A percentile compares a stretch with the other conserved stretches of the same genome.
These are phyloP conservation scores for Chlorodrepanis virens DNA, from an alignment of 2,113 vertebrate genomes.

Conservation along the genomic window DNA sequence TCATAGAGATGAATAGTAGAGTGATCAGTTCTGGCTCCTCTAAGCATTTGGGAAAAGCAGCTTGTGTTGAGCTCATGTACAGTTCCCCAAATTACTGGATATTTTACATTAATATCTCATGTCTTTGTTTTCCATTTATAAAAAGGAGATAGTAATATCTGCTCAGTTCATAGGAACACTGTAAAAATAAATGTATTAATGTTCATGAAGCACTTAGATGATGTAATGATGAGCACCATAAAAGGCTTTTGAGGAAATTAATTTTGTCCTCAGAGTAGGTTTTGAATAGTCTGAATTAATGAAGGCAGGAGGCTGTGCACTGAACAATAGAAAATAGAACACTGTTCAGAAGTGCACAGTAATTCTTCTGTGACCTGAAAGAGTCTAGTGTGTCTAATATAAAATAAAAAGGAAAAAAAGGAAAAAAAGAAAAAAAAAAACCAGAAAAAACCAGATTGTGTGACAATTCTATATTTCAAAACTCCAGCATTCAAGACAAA, in stretches of 20 bases:
- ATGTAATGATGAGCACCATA: neutral
- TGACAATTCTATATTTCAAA: neutral
- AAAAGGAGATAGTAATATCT: neutral
- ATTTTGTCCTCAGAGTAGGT: neutral
- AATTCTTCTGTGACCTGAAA: neutral
- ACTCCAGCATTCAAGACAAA: neutral
- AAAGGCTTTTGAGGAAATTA: conserved; percentile 37
- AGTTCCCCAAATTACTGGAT: neutral
- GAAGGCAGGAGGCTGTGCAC: neutral
- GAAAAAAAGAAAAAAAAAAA: neutral
- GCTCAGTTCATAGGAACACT: neutral
- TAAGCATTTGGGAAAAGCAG: neutral
- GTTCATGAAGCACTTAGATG: neutral
- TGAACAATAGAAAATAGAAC: neutral
- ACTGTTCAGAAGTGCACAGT: neutral
- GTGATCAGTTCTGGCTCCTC: neutral
- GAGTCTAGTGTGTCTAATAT: neutral
- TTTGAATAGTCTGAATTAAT: conserved; percentile 24
- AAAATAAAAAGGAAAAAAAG: neutral
- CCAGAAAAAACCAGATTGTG: fast-evolving
- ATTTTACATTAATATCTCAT: neutral
- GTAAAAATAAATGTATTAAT: conserved; percentile 30
- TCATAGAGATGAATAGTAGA: neutral
- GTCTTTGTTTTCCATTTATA: neutral
- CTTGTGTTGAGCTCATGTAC: fast-evolving